Percentiles rank a stretch among this genome's conserved stretches.
phyloP scores from a whole-genome alignment of 2,888 invertebrate genomes.

The Sminthurides aquaticus region DNA sequence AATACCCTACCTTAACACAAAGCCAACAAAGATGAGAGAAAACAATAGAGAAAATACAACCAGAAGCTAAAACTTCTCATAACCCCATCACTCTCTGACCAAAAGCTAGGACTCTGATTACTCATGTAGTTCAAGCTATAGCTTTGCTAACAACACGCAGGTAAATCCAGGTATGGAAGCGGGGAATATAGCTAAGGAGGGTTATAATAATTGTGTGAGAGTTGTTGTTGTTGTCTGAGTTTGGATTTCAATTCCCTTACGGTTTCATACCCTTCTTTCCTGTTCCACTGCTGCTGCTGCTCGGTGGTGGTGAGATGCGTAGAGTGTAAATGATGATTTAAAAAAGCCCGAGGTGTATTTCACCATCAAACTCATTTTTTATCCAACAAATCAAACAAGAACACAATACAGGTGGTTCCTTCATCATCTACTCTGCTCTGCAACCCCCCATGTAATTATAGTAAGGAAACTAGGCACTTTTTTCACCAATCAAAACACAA shows the following conservation, averaged over 20 bases:
- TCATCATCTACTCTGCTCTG: constrained; percentile 7
- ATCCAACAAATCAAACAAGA: not conserved
- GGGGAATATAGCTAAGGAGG: no score
- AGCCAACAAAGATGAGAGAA: not conserved
- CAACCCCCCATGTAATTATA: not conserved
- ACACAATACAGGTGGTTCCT: not conserved
- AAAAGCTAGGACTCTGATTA: no score
- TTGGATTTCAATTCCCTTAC: not conserved
- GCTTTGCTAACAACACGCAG: no score
- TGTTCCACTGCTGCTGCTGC: not conserved
- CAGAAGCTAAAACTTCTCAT: not conserved
- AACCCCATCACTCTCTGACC: no score
- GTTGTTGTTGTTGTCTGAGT: no score
- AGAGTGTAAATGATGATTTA: no score
- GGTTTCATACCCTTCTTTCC: not conserved
- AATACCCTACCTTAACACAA: not conserved
- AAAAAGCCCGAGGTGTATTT: not conserved
- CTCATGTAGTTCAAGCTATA: no score
- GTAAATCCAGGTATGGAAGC: no score
- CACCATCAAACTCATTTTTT: not conserved
- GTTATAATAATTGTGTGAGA: no score
- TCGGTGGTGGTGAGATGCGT: no score
- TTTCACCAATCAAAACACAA: not conserved
- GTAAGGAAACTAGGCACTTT: not conserved
- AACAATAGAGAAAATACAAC: not conserved